These are phyloP conservation scores for Turnix velox DNA, from an alignment of 2,113 vertebrate genomes.

Conservation along the genomic window DNA sequence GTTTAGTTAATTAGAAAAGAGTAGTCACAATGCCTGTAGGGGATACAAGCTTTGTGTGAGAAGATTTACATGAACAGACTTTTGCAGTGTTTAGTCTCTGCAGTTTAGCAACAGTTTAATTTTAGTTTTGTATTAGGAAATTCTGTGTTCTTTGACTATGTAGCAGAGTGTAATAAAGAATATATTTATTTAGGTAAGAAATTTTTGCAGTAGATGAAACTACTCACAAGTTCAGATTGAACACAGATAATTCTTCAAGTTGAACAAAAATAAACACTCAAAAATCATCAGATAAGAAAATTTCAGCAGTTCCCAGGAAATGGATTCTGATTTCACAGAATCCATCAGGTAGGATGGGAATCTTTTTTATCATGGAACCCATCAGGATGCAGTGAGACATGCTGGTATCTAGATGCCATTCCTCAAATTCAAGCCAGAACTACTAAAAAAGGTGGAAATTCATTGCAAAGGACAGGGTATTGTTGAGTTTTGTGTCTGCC, in stretches of 20 bases:
- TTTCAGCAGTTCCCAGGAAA: neutral
- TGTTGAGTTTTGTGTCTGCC: neutral
- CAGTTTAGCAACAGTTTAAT: neutral
- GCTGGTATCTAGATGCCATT: neutral
- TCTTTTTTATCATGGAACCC: too few relatives aligned
- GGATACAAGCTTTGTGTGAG: neutral
- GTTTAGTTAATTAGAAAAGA: neutral
- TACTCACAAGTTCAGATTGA: neutral
- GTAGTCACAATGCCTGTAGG: neutral
- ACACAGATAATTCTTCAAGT: neutral
- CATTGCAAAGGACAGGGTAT: neutral
- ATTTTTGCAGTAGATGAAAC: neutral
- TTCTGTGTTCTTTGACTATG: neutral
- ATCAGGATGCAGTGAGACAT: accelerated
- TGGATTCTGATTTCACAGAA: neutral
- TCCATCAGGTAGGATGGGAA: too few relatives aligned
- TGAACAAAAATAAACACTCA: neutral
- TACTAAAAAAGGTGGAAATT: neutral
- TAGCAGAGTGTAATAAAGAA: neutral
- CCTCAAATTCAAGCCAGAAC: neutral
- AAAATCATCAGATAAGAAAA: neutral
- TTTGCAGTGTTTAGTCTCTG: neutral
- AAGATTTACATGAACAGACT: neutral
- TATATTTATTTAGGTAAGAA: neutral
- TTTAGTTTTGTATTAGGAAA: neutral